Percentiles rank a stretch among this genome's conserved stretches.
Conservation (phyloP, 2,113 vertebrate species). For the Dromas ardeola region DNA sequence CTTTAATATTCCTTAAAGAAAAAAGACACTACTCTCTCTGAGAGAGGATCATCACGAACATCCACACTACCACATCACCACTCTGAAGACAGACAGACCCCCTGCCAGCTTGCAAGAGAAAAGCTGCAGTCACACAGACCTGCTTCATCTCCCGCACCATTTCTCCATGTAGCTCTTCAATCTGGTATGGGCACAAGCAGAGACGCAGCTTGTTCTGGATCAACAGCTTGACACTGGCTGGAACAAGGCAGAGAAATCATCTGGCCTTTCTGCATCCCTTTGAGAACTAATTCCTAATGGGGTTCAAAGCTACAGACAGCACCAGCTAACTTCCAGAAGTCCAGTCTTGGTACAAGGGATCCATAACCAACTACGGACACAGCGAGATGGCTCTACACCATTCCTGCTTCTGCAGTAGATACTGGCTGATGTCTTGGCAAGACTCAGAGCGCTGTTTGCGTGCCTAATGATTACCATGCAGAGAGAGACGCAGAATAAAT, state of each 20-base stretch:
- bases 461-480: not conserved
- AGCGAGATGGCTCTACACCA: not conserved
- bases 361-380: not conserved
- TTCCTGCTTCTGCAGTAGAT: not conserved
- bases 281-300: not conserved
- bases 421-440: not conserved
- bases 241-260: not conserved
- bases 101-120: not conserved
- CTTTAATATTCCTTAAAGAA: not conserved
- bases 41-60: not conserved
- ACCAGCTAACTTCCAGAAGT: not conserved
- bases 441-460: not conserved
- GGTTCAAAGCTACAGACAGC: not conserved
- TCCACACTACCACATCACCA: not conserved
- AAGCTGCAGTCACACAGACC: not conserved
- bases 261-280: not conserved
- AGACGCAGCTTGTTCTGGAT: not conserved
- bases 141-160: not conserved
- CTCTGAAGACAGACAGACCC: not conserved
- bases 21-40: not conserved
- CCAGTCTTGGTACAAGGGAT: not conserved
- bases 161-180: fast-evolving
- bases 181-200: not conserved
- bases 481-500: not conserved
- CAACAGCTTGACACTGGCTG: not conserved